Base-by-base conservation (phyloP, 2,797 vertebrate genomes). In the Ceyx erithaca region DNA sequence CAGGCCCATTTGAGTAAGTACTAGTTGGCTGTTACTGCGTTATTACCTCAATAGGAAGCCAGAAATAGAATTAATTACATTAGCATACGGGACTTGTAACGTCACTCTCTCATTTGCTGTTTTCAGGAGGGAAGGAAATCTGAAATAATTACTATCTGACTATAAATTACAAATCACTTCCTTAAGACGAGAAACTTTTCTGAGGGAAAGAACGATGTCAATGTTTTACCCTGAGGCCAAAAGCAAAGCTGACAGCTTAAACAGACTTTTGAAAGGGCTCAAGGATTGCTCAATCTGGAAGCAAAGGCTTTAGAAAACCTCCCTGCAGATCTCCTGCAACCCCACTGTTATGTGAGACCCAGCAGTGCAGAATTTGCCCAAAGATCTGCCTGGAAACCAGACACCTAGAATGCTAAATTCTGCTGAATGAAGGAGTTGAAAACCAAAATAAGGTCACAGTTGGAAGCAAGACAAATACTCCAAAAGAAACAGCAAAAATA, bases 51-150 rank as follows among this genome's bases (percentile, higher is more conserved):
- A 41, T 18, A 85, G 62, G 51, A 91, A 92, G 76, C 26, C 85
- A 95, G 76, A 95, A 96, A 95, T 92, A 95, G 95, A 94, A 90
- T 31, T 92, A 94, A 96, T 93, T 93, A 69, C 28, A 83, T 75
- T 91, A 94, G 72, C 95, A 63, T 80, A 92, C 23, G 80, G 58
- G 40, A 80, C 15, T 48, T 51, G 76, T 94, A 93, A 96, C 58
- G 31, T n/a, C 85, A 89, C 68, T 92, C 46, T 64, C 83, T 71
- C 71, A 4, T 87, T 64, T 83, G 62, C 67, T 76, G 49, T 9
- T 91, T 92, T 73, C 9, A 23, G 62, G 69, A 93, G 91, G 92
- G 93, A 95, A 94, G 92, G 95, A 96, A 96, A 87, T 28, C 49
- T 78, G 89, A 87, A 95, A 93, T 92, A 95, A 95, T 92, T 87